Evolutionary conservation across 92 coral and sea anemone species (phyloP).

Genomic region (Umimayanthus kanabou): DNA sequence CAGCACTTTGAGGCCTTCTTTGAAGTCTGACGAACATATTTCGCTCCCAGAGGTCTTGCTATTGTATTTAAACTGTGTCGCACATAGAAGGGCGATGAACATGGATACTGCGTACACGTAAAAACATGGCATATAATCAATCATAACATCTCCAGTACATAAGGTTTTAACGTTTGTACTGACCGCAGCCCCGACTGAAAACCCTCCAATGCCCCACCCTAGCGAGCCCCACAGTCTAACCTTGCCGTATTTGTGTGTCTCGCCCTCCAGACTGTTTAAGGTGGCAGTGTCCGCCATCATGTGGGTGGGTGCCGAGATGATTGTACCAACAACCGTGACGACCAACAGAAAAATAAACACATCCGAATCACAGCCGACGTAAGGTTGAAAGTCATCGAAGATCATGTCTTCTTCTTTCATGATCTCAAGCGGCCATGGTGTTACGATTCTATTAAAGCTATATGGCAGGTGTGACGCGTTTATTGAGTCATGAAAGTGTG

Average conservation of each 20-base stretch:
- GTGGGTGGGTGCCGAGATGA: constrained; percentile 90
- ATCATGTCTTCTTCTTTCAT: constrained; percentile 46
- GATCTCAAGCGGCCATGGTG: constrained; percentile 37
- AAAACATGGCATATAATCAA: constrained; percentile 86
- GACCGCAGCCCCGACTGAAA: constrained; percentile 89
- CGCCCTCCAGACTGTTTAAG: constrained; percentile 76
- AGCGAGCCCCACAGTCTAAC: constrained; percentile 96
- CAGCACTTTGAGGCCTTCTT: constrained; percentile 67
- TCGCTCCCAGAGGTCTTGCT: neutral
- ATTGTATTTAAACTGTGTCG: constrained; percentile 79
- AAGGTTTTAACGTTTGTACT: constrained; percentile 70
- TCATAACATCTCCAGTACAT: constrained; percentile 73
- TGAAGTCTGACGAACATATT: constrained; percentile 39
- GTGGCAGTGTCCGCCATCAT: constrained; percentile 94
- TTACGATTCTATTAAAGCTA: neutral
- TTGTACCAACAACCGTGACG: constrained; percentile 84
- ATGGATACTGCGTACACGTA: constrained; percentile 83
- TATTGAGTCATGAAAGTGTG: neutral
- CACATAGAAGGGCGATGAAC: constrained; percentile 79
- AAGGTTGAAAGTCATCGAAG: constrained; percentile 28
- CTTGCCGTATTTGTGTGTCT: constrained; percentile 87
- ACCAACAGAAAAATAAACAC: constrained; percentile 74
- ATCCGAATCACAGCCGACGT: constrained; percentile 58
- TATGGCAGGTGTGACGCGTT: neutral
- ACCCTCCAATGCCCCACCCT: constrained; percentile 96